Evolutionary conservation across 2,888 invertebrate genomes (phyloP), one percentile per base, ranked within the genome.

Genomic region (Calameuta pallipes): DNA sequence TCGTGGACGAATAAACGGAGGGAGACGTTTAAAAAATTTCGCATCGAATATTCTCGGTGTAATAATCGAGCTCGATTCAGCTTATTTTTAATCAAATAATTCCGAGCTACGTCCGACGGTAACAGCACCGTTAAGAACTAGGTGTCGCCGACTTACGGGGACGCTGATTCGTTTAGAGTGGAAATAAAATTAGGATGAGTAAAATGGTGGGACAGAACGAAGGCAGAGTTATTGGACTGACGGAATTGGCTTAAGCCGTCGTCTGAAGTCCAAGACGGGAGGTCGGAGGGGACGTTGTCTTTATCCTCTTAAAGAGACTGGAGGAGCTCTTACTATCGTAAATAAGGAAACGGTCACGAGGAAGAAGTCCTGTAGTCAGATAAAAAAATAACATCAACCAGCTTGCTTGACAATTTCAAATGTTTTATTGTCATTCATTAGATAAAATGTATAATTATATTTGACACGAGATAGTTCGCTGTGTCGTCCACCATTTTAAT

Each of bases 221-320:
- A 76, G 78, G 30, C 71, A 75, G 78, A 84, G 80, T 84, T 81
- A 80, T 82, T 79, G 83, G 80, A 80, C 79, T 70, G 79, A 78
- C 75, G 79, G 85, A 87, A 88, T 87, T 87, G 87, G 85, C 84
- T 88, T 87, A 87, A 86, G 84, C 76, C 84, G 78, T 77, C 79
- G 78, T 79, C 75, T 76, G 81, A 81, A 85, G 83, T 82, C 80
- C 81, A 81, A 82, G 79, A 78, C 79, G 77, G 79, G 78, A 79
- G 77, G 80, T 76, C 75, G 77, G 71, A 73, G 78, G 78, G 81
- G 79, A 80, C 83, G 83, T 23, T 56, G 56, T 83, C 84, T 86
- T 86, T 84, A 86, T 84, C 84, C 85, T 83, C 82, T 87, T 87
- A 85, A 83, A 85, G 12, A 37, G 15, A 71, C 69, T 75, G 23